phyloP scores from a whole-genome alignment of 2,113 vertebrate genomes.

The Trematocara unimaculatum region DNA sequence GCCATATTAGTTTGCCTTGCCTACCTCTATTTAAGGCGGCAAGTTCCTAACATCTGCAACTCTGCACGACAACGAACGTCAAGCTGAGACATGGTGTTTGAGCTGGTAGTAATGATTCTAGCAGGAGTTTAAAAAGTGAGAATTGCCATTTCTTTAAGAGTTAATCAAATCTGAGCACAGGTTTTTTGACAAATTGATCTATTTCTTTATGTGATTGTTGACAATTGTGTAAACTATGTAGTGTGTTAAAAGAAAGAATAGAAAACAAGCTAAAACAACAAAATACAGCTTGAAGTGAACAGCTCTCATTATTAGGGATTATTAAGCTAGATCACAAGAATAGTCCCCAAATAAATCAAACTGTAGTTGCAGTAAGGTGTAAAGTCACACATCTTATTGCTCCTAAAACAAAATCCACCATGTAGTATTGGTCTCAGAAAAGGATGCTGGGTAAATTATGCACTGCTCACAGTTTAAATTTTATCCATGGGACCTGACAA shows the following conservation, averaged over 20 bases:
- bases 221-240: background rate
- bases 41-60: background rate
- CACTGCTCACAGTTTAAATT: background rate
- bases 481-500: background rate
- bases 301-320: background rate
- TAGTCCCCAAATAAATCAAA: background rate
- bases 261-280: background rate
- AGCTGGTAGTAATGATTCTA: background rate
- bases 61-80: background rate
- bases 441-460: background rate
- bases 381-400: background rate
- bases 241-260: background rate
- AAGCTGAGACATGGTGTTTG: constrained; percentile 12
- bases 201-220: background rate
- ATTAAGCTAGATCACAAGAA: background rate
- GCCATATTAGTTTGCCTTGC: background rate
- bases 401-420: background rate
- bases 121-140: background rate
- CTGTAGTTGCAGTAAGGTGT: background rate
- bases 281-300: background rate
- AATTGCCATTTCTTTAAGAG: background rate
- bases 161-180: background rate
- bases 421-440: background rate
- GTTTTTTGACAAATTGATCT: background rate
- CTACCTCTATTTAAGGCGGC: background rate